Evolutionary conservation across 2,113 vertebrate species (phyloP).

Genomic region (Nycticorax nycticorax): DNA sequence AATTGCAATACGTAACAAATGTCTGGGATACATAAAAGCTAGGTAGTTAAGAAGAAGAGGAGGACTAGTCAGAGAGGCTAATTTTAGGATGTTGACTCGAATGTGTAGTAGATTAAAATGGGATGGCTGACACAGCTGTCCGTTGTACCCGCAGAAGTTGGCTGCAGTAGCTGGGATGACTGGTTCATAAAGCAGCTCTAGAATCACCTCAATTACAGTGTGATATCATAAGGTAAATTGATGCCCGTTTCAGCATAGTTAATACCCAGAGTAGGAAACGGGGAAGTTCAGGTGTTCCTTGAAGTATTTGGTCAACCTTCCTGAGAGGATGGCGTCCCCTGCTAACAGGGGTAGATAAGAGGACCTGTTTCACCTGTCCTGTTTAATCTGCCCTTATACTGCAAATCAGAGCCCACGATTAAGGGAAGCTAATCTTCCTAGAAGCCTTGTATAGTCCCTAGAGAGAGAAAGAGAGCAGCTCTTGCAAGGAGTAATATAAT

Average conservation of each 20-base stretch:
- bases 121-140: conserved; percentile 4
- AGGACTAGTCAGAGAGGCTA: not conserved
- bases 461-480: not conserved
- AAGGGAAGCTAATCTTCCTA: not conserved
- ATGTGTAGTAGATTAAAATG: not conserved
- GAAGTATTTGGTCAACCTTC: not conserved
- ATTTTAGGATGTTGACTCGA: conserved; percentile 45
- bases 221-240: not conserved
- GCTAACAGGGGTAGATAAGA: not conserved
- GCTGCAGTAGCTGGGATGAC: not conserved
- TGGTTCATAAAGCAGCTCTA: not conserved
- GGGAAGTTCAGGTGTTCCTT: not conserved
- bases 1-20: not conserved
- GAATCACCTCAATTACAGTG: not conserved
- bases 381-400: not conserved
- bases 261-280: not conserved
- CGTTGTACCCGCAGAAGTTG: not conserved
- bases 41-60: not conserved
- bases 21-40: not conserved
- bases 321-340: not conserved
- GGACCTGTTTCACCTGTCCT: not conserved
- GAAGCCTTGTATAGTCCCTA: not conserved
- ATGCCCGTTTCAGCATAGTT: not conserved
- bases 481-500: not conserved
- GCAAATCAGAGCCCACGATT: not conserved